Evolutionary conservation across 2,888 invertebrate genomes (phyloP).

Genomic region (Stomorhina lunata): DNA sequence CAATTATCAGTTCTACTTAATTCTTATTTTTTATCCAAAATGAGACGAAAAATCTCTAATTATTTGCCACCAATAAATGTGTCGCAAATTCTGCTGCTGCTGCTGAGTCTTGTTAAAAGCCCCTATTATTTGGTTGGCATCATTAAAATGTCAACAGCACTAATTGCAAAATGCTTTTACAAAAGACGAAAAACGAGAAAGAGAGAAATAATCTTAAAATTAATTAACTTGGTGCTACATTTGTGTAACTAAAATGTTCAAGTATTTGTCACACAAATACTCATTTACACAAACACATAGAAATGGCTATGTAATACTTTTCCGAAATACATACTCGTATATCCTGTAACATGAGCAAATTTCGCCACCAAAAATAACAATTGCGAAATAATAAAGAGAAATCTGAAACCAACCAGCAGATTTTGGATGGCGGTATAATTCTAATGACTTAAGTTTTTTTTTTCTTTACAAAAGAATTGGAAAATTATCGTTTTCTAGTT

Average conservation of each 20-base stretch:
- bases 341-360: neutral
- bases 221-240: conserved; percentile 36
- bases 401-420: conserved; percentile 11
- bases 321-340: neutral
- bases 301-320: neutral
- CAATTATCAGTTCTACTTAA: too few species aligned
- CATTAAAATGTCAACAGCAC: conserved; percentile 61
- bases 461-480: conserved; percentile 20
- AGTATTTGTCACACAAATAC: neutral
- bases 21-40: too few species aligned
- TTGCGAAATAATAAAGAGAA: neutral
- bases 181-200: neutral
- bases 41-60: too few species aligned
- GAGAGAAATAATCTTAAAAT: conserved; percentile 19
- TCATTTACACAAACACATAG: neutral
- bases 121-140: conserved; percentile 29
- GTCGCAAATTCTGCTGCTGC: neutral
- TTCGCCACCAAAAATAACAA: neutral
- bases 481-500: neutral
- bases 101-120: too few species aligned
- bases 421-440: conserved; percentile 38
- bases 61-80: conserved; percentile 13
- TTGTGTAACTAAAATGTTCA: conserved; percentile 2
- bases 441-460: neutral
- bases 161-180: conserved; percentile 43